A percentile compares a stretch with the other conserved stretches of the same genome.
phyloP scores from a whole-genome alignment of 2,797 vertebrate species.

The Gymnocypris eckloni region DNA sequence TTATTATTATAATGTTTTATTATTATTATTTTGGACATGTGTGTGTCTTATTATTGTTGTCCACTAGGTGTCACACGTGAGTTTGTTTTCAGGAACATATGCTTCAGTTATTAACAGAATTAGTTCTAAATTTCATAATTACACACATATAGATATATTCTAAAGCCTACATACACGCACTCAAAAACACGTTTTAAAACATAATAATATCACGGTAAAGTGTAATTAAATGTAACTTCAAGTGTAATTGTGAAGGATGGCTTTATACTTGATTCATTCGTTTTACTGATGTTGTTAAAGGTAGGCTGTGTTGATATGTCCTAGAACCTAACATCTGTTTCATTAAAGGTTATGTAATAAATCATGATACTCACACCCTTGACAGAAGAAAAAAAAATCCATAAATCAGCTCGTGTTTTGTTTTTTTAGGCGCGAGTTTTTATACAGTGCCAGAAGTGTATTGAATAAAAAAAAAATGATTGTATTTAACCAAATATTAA shows the following conservation, averaged over 20 bases:
- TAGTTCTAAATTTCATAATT: background rate
- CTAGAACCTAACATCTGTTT: background rate
- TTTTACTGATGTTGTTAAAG: background rate
- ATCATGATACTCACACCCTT: background rate
- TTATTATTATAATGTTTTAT: too few relatives aligned
- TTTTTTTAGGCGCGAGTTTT: background rate
- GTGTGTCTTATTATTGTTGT: background rate
- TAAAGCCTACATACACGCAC: background rate
- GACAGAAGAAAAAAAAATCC: background rate
- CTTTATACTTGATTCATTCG: background rate
- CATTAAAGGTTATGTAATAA: background rate
- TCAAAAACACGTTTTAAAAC: too few relatives aligned
- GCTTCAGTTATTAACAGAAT: background rate
- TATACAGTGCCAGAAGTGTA: background rate
- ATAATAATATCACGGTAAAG: background rate
- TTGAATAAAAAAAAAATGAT: background rate
- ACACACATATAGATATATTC: too few relatives aligned
- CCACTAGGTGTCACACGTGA: conserved; percentile 21
- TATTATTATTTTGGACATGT: background rate
- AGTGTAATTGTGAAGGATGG: background rate
- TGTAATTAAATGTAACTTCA: background rate
- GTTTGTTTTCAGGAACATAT: background rate
- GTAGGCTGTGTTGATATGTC: background rate
- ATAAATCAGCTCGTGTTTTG: background rate
- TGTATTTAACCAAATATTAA: background rate